Conservation (phyloP, 2,113 vertebrate species). For the Manacus vitellinus region DNA sequence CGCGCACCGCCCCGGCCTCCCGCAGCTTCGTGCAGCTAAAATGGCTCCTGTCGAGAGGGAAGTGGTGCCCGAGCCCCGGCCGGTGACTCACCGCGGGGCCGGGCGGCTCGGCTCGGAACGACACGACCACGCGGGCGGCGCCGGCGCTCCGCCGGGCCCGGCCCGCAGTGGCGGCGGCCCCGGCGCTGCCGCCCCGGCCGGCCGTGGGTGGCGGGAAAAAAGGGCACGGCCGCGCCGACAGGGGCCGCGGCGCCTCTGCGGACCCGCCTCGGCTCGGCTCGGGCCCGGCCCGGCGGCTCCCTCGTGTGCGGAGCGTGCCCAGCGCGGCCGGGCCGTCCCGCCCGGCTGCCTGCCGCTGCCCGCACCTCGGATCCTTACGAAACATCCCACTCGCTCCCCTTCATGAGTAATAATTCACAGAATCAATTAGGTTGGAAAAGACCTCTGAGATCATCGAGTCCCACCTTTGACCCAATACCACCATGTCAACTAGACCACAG, state of each 20-base stretch:
- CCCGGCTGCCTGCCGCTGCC: not conserved
- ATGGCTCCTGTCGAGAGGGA: constrained; percentile 80
- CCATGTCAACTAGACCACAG: not conserved
- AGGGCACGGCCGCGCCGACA: no score
- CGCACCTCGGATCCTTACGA: fast-evolving
- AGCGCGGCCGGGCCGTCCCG: not conserved
- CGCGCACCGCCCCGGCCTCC: not conserved
- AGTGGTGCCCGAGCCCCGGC: constrained; percentile 77
- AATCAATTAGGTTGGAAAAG: not conserved
- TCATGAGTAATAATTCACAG: not conserved
- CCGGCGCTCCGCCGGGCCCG: no score
- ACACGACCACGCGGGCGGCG: not conserved
- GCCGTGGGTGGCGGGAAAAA: not conserved
- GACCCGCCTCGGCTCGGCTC: not conserved
- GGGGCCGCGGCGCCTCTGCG: no score
- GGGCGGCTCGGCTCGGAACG: constrained; percentile 53
- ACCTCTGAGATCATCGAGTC: not conserved
- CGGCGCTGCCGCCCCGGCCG: no score
- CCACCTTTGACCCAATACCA: not conserved
- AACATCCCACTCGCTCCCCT: not conserved
- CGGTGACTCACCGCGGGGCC: constrained; percentile 80
- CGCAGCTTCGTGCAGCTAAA: constrained; percentile 74
- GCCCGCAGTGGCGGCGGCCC: no score
- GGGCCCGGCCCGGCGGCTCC: not conserved
- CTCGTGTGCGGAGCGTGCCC: not conserved